Evolutionary conservation across 2,888 invertebrate genomes (phyloP), one percentile per base, ranked within the genome.

Genomic region (Alcis repandata): DNA sequence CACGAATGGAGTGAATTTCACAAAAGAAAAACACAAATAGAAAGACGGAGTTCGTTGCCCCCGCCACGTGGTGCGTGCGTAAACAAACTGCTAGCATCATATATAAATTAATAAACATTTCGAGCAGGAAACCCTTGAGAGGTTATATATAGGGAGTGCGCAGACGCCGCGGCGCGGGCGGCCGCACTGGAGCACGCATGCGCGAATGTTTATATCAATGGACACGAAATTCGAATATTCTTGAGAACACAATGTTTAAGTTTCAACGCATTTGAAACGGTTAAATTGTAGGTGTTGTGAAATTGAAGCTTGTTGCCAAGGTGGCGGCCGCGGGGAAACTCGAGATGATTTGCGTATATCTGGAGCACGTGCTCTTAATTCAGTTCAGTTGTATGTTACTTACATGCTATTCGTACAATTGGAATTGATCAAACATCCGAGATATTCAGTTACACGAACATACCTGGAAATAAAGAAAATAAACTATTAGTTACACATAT

Each of bases 21-120:
- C 73, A 73, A 75, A 79, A 77, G 72, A 77, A 77, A 78, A 81
- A 77, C 56, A 84, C 68, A 73, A 75, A 85, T 60, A 59, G 59
- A 67, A 59, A 67, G 59, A 43, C n/a, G 63, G 79, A 86, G 92
- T 85, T 89, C 90, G 70, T 80, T 84, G 89, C 70, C 83, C 88
- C 71, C 66, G 80, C 84, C 91, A 90, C 90, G 90, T 91, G 91
- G 86, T 80, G 73, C 69, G 72, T 79, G 76, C 74, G 87, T 90
- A 89, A 92, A 90, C 90, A 90, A 90, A 88, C 82, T 78, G 83
- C 83, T 83, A 84, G 84, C 77, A 85, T 85, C 59, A 85, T 85
- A 86, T 86, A 86, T 84, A 89, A 90, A 89, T 90, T 88, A 87
- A 88, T 89, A 91, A 90, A 88, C 87, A 86, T 87, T 84, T 83